Conservation (phyloP, 1,140 invertebrate species). For the Achatina immaculata region DNA sequence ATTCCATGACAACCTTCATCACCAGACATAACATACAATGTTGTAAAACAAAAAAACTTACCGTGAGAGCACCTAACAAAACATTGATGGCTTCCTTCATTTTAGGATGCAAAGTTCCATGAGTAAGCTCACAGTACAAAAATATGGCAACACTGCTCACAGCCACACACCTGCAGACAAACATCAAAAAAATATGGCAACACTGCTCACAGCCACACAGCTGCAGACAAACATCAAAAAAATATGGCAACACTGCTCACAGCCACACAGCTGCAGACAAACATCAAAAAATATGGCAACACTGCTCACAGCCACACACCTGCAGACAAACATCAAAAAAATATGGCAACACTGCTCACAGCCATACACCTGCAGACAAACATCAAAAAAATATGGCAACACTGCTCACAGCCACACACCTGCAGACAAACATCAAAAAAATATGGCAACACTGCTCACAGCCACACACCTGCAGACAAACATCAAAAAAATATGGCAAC, state of each 20-base stretch:
- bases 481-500: no score
- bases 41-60: slow-evolving; percentile 67
- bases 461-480: no score
- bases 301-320: slow-evolving; percentile 88
- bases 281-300: slow-evolving; percentile 85
- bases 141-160: slow-evolving; percentile 89
- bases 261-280: slow-evolving; percentile 79
- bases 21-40: no score
- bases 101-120: slow-evolving; percentile 79
- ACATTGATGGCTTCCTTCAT: slow-evolving; percentile 88
- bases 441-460: no score
- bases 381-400: no score
- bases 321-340: slow-evolving; percentile 52
- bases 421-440: no score
- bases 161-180: slow-evolving; percentile 79
- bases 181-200: slow-evolving; percentile 83
- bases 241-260: slow-evolving; percentile 89
- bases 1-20: no score
- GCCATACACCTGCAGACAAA: no score
- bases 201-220: slow-evolving; percentile 88
- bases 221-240: slow-evolving; percentile 74
- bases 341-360: no score
- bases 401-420: no score
- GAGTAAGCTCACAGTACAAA: slow-evolving; percentile 80
- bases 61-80: slow-evolving; percentile 88